Percentiles rank a stretch among this genome's conserved stretches.
Evolutionary conservation across 2,113 vertebrate genomes (phyloP).

Genomic region (Leptodactylus fuscus): DNA sequence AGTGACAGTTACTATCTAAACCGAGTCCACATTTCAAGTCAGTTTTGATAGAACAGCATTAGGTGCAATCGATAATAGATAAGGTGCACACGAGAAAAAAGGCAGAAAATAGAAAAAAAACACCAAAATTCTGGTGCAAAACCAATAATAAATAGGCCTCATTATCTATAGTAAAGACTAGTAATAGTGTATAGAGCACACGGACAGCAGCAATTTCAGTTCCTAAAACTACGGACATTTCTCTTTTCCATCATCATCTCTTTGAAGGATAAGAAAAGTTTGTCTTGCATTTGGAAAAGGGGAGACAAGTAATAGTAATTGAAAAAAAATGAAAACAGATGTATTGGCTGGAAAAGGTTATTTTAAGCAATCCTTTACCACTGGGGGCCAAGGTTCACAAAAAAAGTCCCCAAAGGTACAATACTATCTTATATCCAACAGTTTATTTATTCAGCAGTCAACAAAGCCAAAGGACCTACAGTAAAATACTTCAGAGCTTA

Average conservation of each 20-base stretch:
- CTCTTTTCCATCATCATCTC: constrained; percentile 29
- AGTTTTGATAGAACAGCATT: too few relatives aligned
- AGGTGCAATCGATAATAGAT: too few relatives aligned
- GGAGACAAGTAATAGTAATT: constrained; percentile 48
- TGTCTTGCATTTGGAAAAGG: constrained; percentile 48
- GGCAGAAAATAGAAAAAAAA: too few relatives aligned
- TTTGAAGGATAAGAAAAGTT: constrained; percentile 59
- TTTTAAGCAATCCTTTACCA: constrained; percentile 56
- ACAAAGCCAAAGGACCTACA: constrained; percentile 52
- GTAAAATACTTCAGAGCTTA: constrained; percentile 53
- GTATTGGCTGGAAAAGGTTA: constrained; percentile 55
- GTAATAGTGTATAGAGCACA: too few relatives aligned
- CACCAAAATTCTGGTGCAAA: too few relatives aligned
- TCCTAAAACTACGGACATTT: constrained; percentile 23
- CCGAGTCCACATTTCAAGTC: too few relatives aligned
- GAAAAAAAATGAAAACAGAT: constrained; percentile 52
- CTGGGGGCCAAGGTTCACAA: constrained; percentile 41
- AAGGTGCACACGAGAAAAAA: too few relatives aligned
- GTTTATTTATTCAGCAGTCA: constrained; percentile 61
- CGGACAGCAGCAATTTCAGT: not conserved
- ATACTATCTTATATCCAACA: constrained; percentile 46
- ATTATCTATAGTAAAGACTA: too few relatives aligned
- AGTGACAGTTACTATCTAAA: too few relatives aligned
- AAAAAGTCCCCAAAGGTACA: constrained; percentile 55
- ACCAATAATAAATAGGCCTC: too few relatives aligned